These are phyloP conservation scores for Ophioninae sp. DNA, from an alignment of 2,888 invertebrate genomes.

Conservation along the genomic window DNA sequence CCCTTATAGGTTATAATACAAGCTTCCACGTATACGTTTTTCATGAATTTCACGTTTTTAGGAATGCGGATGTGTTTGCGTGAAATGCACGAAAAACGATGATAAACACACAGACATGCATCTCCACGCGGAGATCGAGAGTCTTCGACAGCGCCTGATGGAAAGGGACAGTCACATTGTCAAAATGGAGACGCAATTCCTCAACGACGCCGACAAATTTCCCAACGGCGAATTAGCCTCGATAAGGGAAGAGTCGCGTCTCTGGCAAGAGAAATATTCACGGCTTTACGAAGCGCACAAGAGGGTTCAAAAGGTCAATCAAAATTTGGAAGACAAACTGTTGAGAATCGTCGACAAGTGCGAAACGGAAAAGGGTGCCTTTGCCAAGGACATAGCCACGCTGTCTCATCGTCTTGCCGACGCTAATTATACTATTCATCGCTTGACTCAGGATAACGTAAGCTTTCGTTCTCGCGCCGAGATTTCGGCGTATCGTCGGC, in stretches of 20 bases:
- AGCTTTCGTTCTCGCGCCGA: too few relatives aligned
- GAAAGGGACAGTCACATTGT: constrained; percentile 92
- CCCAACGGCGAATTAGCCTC: constrained; percentile 89
- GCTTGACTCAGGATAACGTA: constrained; percentile 93
- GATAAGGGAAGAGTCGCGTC: constrained; percentile 90
- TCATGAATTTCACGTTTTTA: constrained; percentile 66
- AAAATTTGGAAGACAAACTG: constrained; percentile 96
- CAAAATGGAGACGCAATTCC: constrained; percentile 92
- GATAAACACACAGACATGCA: constrained; percentile 83
- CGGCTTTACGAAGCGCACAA: constrained; percentile 96
- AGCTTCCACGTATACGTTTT: neutral
- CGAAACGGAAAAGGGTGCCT: constrained; percentile 92
- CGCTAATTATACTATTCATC: constrained; percentile 91
- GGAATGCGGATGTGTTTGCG: constrained; percentile 85
- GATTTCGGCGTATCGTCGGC: too few relatives aligned
- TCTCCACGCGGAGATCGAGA: constrained; percentile 93
- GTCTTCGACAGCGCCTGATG: constrained; percentile 89
- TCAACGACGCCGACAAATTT: constrained; percentile 86
- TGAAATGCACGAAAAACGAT: constrained; percentile 80
- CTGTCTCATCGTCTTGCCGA: constrained; percentile 92
- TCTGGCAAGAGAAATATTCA: constrained; percentile 95
- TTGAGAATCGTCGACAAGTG: constrained; percentile 95
- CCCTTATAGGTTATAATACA: neutral
- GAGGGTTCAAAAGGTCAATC: constrained; percentile 96
- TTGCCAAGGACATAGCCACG: constrained; percentile 93